phyloP scores from a whole-genome alignment of 1,140 invertebrate genomes.

The Gryllus bimaculatus region DNA sequence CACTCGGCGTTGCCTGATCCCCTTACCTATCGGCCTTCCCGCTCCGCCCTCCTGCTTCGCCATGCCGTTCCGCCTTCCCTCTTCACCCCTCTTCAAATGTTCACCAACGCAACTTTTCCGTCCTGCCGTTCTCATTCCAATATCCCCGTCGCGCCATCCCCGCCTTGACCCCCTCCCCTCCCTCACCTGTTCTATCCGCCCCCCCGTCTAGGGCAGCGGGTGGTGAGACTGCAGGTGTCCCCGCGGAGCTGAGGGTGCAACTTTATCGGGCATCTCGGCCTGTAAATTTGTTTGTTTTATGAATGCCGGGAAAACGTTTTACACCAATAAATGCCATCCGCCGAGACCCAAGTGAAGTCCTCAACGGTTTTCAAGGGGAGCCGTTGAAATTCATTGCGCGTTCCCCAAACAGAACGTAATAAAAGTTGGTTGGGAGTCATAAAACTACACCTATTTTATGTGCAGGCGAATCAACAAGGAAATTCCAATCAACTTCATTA shows the following conservation, averaged over 20 bases:
- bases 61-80: no score
- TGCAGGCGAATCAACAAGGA: background rate
- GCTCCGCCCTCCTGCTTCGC: no score
- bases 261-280: background rate
- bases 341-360: background rate
- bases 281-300: slow-evolving; percentile 2
- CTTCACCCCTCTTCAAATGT: no score
- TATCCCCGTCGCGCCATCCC: background rate
- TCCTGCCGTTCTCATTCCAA: no score
- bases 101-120: no score
- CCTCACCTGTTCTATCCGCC: background rate
- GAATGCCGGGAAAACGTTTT: background rate
- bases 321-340: background rate
- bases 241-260: background rate
- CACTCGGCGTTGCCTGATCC: no score
- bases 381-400: background rate
- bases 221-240: background rate
- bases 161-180: background rate
- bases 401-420: background rate
- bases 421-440: background rate
- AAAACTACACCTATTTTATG: background rate
- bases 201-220: background rate
- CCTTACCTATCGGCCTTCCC: no score
- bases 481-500: slow-evolving; percentile 5
- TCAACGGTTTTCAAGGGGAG: background rate